Evolutionary conservation across 2,113 vertebrate genomes (phyloP).

Genomic region (Takifugu bimaculatus): DNA sequence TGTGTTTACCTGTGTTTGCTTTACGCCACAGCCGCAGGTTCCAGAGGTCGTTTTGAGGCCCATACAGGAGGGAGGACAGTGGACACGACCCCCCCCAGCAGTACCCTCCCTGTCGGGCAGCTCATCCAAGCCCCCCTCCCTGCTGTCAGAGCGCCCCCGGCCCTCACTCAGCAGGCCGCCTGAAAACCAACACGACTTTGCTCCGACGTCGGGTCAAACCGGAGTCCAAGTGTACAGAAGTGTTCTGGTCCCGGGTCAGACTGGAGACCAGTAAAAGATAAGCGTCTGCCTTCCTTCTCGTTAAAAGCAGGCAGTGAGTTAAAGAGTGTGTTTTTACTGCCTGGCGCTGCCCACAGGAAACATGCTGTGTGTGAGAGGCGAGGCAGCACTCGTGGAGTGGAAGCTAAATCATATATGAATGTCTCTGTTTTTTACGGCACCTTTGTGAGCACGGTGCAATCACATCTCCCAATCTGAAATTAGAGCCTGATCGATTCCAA

Average conservation of each 20-base stretch:
- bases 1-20: no score
- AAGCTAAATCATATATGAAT: no score
- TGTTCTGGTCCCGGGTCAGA: constrained; percentile 13
- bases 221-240: constrained; percentile 11
- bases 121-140: no score
- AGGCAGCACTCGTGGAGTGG: background rate
- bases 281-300: constrained; percentile 42
- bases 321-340: constrained; percentile 53
- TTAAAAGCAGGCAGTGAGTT: constrained; percentile 35
- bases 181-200: constrained; percentile 17
- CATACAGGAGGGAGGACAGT: no score
- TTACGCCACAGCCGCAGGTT: no score
- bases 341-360: constrained; percentile 33
- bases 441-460: no score
- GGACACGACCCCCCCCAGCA: no score
- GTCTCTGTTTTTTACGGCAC: no score
- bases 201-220: constrained; percentile 25
- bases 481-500: no score
- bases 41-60: no score
- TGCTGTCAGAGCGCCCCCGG: background rate
- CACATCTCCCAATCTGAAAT: no score
- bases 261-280: constrained; percentile 47
- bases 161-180: constrained; percentile 29
- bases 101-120: no score
- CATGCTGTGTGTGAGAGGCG: constrained; percentile 29